phyloP scores from a whole-genome alignment of 2,113 vertebrate species.

The Malurus cyaneus region DNA sequence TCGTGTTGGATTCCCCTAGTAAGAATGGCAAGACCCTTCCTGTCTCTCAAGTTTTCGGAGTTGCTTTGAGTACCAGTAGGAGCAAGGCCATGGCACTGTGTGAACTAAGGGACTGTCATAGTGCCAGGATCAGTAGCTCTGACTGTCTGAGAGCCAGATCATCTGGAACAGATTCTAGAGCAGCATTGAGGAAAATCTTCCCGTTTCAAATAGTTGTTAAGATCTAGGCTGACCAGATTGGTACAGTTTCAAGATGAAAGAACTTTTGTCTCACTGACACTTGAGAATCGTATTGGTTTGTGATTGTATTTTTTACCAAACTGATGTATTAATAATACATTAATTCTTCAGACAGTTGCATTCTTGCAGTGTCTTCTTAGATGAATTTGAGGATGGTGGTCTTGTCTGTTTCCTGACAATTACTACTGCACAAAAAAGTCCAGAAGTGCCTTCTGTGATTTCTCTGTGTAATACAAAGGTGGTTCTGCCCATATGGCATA shows the following conservation, averaged over 20 bases:
- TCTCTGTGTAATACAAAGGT: not conserved
- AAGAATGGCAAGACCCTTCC: not conserved
- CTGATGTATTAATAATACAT: not conserved
- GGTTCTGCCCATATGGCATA: not conserved
- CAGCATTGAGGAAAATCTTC: not conserved
- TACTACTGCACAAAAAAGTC: not conserved
- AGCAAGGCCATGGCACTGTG: not conserved
- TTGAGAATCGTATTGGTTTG: not conserved
- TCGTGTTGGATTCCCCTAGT: accelerated
- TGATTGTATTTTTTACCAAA: not conserved
- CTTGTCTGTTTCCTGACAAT: not conserved
- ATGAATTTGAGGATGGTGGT: not conserved
- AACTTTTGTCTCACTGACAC: not conserved
- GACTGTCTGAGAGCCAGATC: not conserved
- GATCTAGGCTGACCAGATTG: not conserved
- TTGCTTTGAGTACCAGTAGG: not conserved
- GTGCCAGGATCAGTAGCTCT: not conserved
- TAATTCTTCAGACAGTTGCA: not conserved
- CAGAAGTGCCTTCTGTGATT: not conserved
- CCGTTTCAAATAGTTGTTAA: not conserved
- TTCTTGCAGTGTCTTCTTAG: not conserved
- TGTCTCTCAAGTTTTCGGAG: not conserved
- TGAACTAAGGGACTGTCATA: not conserved
- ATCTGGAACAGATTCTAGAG: not conserved
- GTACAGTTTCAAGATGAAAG: not conserved